Conservation (phyloP, 2,113 vertebrate species). For the Amphilophus citrinellus region DNA sequence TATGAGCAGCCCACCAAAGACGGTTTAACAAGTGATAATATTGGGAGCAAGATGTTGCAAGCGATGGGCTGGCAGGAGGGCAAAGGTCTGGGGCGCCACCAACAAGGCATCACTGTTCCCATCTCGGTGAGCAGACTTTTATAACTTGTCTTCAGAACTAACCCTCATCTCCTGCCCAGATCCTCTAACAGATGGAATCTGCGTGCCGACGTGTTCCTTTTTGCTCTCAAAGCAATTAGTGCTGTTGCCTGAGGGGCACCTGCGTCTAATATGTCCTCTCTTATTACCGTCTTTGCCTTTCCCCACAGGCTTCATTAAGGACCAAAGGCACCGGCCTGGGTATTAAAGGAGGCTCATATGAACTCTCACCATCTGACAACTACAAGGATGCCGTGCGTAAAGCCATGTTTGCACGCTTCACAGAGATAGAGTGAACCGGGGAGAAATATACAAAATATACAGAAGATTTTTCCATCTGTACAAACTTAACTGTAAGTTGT, state of each 20-base stretch:
- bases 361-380: slow-evolving; percentile 88
- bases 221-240: slow-evolving; percentile 55
- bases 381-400: slow-evolving; percentile 94
- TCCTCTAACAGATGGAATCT: slow-evolving; percentile 31
- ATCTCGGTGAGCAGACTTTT: slow-evolving; percentile 83
- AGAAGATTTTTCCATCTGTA: not conserved
- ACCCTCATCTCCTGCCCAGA: not conserved
- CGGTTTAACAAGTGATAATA: slow-evolving; percentile 95
- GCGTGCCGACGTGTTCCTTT: not conserved
- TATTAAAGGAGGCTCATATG: slow-evolving; percentile 91
- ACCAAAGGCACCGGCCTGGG: slow-evolving; percentile 91
- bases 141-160: not conserved
- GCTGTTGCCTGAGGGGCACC: slow-evolving; percentile 27
- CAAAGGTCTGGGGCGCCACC: slow-evolving; percentile 93
- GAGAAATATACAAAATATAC: not conserved
- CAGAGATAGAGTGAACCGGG: slow-evolving; percentile 87
- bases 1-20: slow-evolving; percentile 96
- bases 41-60: slow-evolving; percentile 98
- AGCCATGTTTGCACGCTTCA: slow-evolving; percentile 95
- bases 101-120: slow-evolving; percentile 97
- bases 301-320: slow-evolving; percentile 88
- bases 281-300: slow-evolving; percentile 46
- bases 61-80: slow-evolving; percentile 99
- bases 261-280: slow-evolving; percentile 41
- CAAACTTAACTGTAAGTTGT: not conserved